Conservation (phyloP, 2,113 vertebrate species). For the Dipodomys stephensi region DNA sequence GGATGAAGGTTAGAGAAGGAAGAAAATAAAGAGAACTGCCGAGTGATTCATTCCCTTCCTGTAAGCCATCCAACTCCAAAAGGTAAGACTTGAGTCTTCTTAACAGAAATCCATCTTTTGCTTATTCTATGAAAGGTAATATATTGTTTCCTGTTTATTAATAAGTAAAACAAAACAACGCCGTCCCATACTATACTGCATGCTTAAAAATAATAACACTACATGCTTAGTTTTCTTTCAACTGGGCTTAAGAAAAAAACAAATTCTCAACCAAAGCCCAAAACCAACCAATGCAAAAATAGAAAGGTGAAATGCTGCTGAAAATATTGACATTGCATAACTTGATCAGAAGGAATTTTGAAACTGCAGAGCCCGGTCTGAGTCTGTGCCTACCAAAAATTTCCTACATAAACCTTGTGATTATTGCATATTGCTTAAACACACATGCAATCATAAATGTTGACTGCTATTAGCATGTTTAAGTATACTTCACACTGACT, state of each 20-base stretch:
- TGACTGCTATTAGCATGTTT: not conserved
- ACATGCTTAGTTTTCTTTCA: slow-evolving; percentile 46
- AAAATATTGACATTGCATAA: slow-evolving; percentile 86
- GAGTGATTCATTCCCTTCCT: slow-evolving; percentile 41
- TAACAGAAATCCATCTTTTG: slow-evolving; percentile 75
- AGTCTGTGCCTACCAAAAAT: not conserved
- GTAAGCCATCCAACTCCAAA: slow-evolving; percentile 70
- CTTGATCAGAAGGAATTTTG: slow-evolving; percentile 81
- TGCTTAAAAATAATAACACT: slow-evolving; percentile 41
- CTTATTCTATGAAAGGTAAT: slow-evolving; percentile 71
- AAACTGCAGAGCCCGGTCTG: not conserved
- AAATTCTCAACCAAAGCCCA: slow-evolving; percentile 27
- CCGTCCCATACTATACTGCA: slow-evolving; percentile 71
- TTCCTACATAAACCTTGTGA: not conserved
- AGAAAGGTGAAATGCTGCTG: slow-evolving; percentile 63
- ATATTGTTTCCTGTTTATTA: slow-evolving; percentile 54
- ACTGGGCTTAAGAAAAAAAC: not conserved
- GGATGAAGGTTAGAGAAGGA: slow-evolving; percentile 44
- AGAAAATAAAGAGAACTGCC: slow-evolving; percentile 42
- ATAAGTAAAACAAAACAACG: slow-evolving; percentile 45
- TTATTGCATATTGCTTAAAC: slow-evolving; percentile 9
- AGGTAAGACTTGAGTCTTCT: slow-evolving; percentile 72
- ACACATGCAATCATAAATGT: slow-evolving; percentile 31
- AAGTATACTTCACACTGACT: not conserved
- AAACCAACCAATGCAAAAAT: slow-evolving; percentile 66